Evolutionary conservation across 2,888 invertebrate genomes (phyloP).

Genomic region (Chrysodeixis includens): DNA sequence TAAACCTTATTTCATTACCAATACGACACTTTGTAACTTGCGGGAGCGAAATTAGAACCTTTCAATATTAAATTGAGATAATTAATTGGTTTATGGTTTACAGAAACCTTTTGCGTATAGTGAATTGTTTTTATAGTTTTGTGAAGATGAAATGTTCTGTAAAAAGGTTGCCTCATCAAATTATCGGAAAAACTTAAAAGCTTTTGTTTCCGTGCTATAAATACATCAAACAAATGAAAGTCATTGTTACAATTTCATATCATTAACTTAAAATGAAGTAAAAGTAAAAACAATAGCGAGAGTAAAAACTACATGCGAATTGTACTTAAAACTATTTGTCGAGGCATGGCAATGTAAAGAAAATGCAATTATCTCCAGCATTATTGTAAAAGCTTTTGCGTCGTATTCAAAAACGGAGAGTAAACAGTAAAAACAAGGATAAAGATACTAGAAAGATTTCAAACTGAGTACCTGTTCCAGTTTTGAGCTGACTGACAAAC

Average conservation of each 20-base stretch:
- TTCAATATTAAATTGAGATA: background rate
- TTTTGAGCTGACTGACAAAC: conserved; percentile 28
- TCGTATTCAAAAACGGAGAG: conserved; percentile 37
- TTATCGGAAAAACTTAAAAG: conserved; percentile 29
- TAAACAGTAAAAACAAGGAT: conserved; percentile 31
- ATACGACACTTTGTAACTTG: background rate
- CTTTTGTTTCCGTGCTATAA: conserved; percentile 24
- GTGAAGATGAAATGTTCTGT: conserved; percentile 17
- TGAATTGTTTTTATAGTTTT: conserved; percentile 19
- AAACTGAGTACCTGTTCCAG: conserved; percentile 34
- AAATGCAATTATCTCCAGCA: conserved; percentile 47
- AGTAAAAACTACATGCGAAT: conserved; percentile 16
- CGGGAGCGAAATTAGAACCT: background rate
- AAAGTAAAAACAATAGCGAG: conserved; percentile 2
- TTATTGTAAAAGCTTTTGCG: conserved; percentile 56
- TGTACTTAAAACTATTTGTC: conserved; percentile 36
- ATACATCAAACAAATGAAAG: conserved; percentile 22
- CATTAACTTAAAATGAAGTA: conserved; percentile 14
- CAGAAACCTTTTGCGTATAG: background rate
- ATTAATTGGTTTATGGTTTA: background rate
- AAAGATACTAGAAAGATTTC: conserved; percentile 37
- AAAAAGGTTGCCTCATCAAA: conserved; percentile 39
- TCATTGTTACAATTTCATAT: conserved; percentile 10
- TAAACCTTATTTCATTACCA: conserved; percentile 1
- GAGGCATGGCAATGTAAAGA: conserved; percentile 20